These are phyloP conservation scores for Oscheius sp. DNA, from an alignment of 2,888 invertebrate species.

Conservation along the genomic window DNA sequence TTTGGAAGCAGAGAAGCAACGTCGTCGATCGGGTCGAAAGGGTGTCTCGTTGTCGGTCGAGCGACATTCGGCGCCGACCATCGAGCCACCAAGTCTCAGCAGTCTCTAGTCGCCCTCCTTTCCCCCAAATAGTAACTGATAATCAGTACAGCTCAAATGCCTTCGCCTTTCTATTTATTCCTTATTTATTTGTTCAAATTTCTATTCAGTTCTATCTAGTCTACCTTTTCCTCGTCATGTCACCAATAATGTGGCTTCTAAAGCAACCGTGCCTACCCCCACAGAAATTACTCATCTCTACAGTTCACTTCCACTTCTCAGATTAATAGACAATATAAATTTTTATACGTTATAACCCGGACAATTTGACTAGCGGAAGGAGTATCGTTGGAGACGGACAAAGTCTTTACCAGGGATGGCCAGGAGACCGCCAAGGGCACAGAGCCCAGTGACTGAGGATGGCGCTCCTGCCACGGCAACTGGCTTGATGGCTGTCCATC, in stretches of 20 bases:
- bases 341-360: background rate
- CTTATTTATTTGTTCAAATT: slow-evolving; percentile 21
- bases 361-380: slow-evolving; percentile 40
- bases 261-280: slow-evolving; percentile 33
- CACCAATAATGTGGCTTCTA: slow-evolving; percentile 15
- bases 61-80: slow-evolving; percentile 20
- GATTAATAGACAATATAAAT: background rate
- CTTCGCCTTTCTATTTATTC: slow-evolving; percentile 23
- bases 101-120: slow-evolving; percentile 23
- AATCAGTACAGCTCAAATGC: slow-evolving; percentile 38
- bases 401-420: slow-evolving; percentile 48
- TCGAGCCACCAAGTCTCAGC: slow-evolving; percentile 35
- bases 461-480: slow-evolving; percentile 47
- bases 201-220: slow-evolving; percentile 25
- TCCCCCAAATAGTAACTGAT: slow-evolving; percentile 35
- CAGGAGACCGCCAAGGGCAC: slow-evolving; percentile 55
- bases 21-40: slow-evolving; percentile 32
- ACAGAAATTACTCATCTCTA: slow-evolving; percentile 26
- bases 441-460: slow-evolving; percentile 47
- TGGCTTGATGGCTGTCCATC: slow-evolving; percentile 53
- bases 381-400: slow-evolving; percentile 52
- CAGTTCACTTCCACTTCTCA: slow-evolving; percentile 26
- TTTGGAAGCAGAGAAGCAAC: slow-evolving; percentile 33
- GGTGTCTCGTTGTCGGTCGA: slow-evolving; percentile 34
- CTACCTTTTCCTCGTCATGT: slow-evolving; percentile 5